Evolutionary conservation across 2,113 vertebrate species (phyloP).

Genomic region (Trochalopteron elliotii): DNA sequence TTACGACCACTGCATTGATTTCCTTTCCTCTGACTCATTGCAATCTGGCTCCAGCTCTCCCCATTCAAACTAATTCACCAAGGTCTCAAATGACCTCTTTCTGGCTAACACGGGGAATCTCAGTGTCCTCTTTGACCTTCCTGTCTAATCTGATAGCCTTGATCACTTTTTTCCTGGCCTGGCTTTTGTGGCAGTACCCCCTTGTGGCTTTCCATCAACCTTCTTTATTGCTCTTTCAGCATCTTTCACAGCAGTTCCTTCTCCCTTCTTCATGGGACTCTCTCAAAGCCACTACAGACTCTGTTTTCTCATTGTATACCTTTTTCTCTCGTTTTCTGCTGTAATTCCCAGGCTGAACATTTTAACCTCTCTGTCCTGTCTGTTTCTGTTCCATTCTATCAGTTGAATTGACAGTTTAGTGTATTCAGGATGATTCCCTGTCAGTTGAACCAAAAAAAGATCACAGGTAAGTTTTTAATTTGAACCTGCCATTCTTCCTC

Average conservation of each 20-base stretch:
- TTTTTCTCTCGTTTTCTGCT: neutral
- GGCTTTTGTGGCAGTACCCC: constrained; percentile 39
- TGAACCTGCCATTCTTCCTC: neutral
- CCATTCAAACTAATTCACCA: constrained; percentile 50
- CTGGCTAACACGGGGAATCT: neutral
- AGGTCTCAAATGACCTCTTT: constrained; percentile 59
- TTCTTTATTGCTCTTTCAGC: constrained; percentile 9
- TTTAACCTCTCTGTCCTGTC: neutral
- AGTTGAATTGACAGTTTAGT: neutral
- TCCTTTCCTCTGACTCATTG: constrained; percentile 63
- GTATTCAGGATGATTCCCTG: neutral
- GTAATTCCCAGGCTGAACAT: neutral
- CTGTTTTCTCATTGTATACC: neutral
- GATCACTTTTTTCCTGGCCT: neutral
- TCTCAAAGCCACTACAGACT: neutral
- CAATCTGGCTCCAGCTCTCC: constrained; percentile 37
- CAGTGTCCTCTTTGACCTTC: constrained; percentile 57
- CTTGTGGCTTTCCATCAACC: neutral
- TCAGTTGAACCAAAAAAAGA: neutral
- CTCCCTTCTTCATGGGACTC: neutral
- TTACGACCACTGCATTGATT: constrained; percentile 61
- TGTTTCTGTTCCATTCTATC: neutral
- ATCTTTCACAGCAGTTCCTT: neutral
- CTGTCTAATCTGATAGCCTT: constrained; percentile 38
- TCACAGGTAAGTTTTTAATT: constrained; percentile 35